These are phyloP conservation scores for Euproctis similis DNA, from an alignment of 2,888 invertebrate genomes.

Conservation along the genomic window DNA sequence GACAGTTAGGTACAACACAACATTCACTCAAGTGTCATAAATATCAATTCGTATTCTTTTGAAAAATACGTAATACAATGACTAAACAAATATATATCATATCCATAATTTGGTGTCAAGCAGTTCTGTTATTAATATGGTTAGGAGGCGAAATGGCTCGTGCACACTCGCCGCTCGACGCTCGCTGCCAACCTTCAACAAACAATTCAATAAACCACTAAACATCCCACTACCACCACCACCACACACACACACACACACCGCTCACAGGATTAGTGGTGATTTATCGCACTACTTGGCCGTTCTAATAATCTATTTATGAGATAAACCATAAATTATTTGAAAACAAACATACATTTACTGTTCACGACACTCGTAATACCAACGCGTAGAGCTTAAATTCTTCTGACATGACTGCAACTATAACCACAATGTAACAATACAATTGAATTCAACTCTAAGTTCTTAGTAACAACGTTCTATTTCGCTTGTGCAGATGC, in stretches of 20 bases:
- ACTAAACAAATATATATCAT: slow-evolving; percentile 6
- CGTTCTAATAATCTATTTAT: slow-evolving; percentile 58
- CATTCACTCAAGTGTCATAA: too few relatives aligned
- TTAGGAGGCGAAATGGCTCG: slow-evolving; percentile 15
- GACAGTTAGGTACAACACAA: too few relatives aligned
- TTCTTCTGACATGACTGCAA: slow-evolving; percentile 3
- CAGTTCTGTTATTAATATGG: slow-evolving; percentile 14
- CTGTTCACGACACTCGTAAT: slow-evolving; percentile 9
- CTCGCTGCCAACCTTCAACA: too few relatives aligned
- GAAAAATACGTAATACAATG: too few relatives aligned
- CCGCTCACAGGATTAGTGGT: slow-evolving; percentile 53
- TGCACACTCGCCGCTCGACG: slow-evolving; percentile 27
- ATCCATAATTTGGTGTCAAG: slow-evolving; percentile 6
- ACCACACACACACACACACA: slow-evolving; percentile 22
- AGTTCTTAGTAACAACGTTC: background rate
- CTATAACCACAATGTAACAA: slow-evolving; percentile 1
- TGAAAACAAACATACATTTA: slow-evolving; percentile 10
- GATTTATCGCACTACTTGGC: slow-evolving; percentile 55
- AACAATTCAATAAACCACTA: slow-evolving; percentile 37
- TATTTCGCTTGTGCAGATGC: slow-evolving; percentile 2
- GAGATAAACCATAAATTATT: slow-evolving; percentile 68
- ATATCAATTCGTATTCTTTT: too few relatives aligned
- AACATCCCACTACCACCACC: too few relatives aligned
- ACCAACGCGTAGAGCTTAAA: slow-evolving; percentile 4
- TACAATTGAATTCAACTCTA: background rate